Evolutionary conservation across 2,797 vertebrate species (phyloP).

Genomic region (Sebastes jordani): DNA sequence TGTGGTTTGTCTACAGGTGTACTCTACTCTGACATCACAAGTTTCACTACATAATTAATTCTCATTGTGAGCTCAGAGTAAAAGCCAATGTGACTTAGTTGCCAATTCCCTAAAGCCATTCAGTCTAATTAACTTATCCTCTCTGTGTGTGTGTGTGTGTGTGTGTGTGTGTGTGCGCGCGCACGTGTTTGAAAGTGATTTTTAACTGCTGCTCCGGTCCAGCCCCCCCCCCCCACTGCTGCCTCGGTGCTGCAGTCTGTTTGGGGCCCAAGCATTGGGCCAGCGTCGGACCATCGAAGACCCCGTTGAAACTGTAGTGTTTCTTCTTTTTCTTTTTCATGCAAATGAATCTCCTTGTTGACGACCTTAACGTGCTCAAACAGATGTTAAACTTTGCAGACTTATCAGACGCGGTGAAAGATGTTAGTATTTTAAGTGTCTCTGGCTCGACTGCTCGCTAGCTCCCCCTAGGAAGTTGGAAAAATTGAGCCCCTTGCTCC

Average conservation of each 20-base stretch:
- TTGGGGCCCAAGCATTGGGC: too few relatives aligned
- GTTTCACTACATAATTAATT: conserved; percentile 59
- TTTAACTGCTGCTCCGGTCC: conserved; percentile 40
- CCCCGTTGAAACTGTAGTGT: too few relatives aligned
- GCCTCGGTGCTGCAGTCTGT: not conserved
- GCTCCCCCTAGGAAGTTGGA: too few relatives aligned
- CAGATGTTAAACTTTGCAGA: too few relatives aligned
- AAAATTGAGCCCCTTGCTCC: too few relatives aligned
- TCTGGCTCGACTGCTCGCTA: too few relatives aligned
- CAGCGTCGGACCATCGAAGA: too few relatives aligned
- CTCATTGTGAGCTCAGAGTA: conserved; percentile 49
- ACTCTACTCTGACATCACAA: conserved; percentile 24
- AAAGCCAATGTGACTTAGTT: conserved; percentile 53
- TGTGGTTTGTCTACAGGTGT: conserved; percentile 37
- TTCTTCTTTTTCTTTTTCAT: too few relatives aligned
- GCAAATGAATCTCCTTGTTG: too few relatives aligned
- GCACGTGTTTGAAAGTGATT: conserved; percentile 23
- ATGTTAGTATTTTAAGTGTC: too few relatives aligned
- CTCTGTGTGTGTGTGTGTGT: conserved; percentile 19
- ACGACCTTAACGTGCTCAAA: too few relatives aligned
- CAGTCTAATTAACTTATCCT: conserved; percentile 67
- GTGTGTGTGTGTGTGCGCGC: not conserved
- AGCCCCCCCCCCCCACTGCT: conserved; percentile 17
- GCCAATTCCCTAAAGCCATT: conserved; percentile 65
- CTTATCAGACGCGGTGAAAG: too few relatives aligned